These are phyloP conservation scores for Pagrus major DNA, from an alignment of 2,113 vertebrate species.

Conservation along the genomic window DNA sequence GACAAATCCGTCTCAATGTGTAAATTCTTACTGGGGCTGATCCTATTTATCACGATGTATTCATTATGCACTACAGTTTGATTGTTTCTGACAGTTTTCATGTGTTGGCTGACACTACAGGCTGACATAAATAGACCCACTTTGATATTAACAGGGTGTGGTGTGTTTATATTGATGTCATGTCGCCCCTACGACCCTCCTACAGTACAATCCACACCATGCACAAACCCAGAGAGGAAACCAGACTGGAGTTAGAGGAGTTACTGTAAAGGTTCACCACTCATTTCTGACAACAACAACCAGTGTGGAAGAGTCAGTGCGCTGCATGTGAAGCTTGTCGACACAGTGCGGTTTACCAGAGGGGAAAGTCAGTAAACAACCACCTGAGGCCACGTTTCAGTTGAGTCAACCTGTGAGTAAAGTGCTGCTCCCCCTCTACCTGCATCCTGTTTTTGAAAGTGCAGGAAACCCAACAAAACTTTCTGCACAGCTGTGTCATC, in stretches of 20 bases:
- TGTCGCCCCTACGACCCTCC: not conserved
- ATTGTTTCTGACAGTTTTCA: not conserved
- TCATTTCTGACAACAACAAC: conserved; percentile 4
- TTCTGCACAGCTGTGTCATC: not conserved
- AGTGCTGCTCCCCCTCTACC: not conserved
- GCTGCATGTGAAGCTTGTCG: not conserved
- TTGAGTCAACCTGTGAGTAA: conserved; percentile 36
- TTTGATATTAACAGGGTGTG: conserved; percentile 6
- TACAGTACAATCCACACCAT: not conserved
- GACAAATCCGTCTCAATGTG: not conserved
- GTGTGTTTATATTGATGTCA: conserved; percentile 11
- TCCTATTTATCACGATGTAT: not conserved
- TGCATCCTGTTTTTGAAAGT: conserved; percentile 65
- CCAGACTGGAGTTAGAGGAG: not conserved
- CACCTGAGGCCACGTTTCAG: conserved; percentile 19
- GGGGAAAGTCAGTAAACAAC: conserved; percentile 62
- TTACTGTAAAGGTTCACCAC: not conserved
- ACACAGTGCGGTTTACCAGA: not conserved
- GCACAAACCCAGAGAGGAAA: not conserved
- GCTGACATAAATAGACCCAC: not conserved
- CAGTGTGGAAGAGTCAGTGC: too few relatives aligned
- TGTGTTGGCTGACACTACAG: not conserved
- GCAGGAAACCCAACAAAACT: conserved; percentile 33
- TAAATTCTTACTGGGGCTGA: not conserved
- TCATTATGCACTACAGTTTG: not conserved